Percentiles rank a stretch among this genome's conserved stretches.
phyloP scores from a whole-genome alignment of 2,888 invertebrate species.

The Drosophila mimetica region DNA sequence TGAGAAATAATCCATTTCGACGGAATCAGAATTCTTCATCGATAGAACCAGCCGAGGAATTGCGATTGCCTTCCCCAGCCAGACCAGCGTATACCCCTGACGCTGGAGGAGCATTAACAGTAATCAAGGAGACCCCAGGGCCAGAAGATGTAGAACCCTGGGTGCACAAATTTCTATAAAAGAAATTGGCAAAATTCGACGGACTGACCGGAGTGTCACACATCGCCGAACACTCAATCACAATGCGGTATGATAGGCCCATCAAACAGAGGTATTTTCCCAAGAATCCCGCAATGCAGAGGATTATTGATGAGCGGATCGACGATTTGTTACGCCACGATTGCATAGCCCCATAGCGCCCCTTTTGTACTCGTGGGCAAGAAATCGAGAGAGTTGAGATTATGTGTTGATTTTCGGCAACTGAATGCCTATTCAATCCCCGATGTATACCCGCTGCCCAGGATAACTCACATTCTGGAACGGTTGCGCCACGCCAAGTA shows the following conservation, averaged over 20 bases:
- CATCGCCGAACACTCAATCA: not conserved
- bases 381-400: too few relatives aligned
- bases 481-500: not conserved
- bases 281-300: not conserved
- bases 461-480: not conserved
- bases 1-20: not conserved
- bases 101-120: too few relatives aligned
- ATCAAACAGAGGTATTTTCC: not conserved
- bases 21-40: not conserved
- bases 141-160: too few relatives aligned
- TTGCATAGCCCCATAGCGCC: not conserved
- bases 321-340: not conserved
- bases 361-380: too few relatives aligned
- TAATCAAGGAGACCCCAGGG: too few relatives aligned
- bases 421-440: not conserved
- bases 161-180: too few relatives aligned
- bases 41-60: too few relatives aligned
- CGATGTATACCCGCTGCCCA: not conserved
- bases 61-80: not conserved
- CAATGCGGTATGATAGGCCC: not conserved
- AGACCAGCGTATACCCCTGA: not conserved
- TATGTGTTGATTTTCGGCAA: not conserved
- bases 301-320: not conserved
- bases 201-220: not conserved
- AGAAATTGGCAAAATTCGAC: too few relatives aligned